Base-by-base conservation (phyloP, 1,140 invertebrate genomes). In the Marisa cornuarietis region DNA sequence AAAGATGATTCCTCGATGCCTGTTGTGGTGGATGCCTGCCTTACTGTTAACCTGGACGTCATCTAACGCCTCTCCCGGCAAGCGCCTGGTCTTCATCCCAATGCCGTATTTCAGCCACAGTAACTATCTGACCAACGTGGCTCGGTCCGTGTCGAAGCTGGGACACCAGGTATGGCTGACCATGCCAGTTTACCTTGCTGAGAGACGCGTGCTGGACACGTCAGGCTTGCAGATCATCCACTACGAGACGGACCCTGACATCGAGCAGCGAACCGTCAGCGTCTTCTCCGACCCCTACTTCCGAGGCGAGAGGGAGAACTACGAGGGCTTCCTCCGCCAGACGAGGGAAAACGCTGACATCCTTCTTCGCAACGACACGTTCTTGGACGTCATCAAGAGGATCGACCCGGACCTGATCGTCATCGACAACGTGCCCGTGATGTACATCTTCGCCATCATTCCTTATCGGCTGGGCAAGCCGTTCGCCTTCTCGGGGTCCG, bases 391-490 rank as follows among this genome's bases (percentile, higher is more conserved):
- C 13, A 22, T 80, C 4, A 26, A 42, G 61, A 51, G 24, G 13
- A 20, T 80, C 6, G 52, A 80, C 22, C 63, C 79, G 24, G 73
- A 80, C 69, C 68, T 80, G 7, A 42, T 80, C 18, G 79, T 83
- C 58, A 42, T 83, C 18, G 83, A 83, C 68, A 31, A n/a, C 22
- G 14, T 61, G 5, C 58, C 72, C 6, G 51, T 82, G 22, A 24
- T 61, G 20, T 73, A 69, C 42, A 81, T 66, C n/a, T 68, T 80
- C 5, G 24, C 62, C n/a, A 68, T 79, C 26, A 61, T 82, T 2
- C 71, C 83, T 16, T 81, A 83, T 65, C 78, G 63, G 52, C 52
- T 82, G 54, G 71, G 62, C 16, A 78, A 82, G 11, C 80, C 83
- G 13, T 82, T 78, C 49, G 74, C 71, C 6, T 52, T 78, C 20